phyloP scores from a whole-genome alignment of 2,113 vertebrate species.

The Sinocyclocheilus anshuiensis region DNA sequence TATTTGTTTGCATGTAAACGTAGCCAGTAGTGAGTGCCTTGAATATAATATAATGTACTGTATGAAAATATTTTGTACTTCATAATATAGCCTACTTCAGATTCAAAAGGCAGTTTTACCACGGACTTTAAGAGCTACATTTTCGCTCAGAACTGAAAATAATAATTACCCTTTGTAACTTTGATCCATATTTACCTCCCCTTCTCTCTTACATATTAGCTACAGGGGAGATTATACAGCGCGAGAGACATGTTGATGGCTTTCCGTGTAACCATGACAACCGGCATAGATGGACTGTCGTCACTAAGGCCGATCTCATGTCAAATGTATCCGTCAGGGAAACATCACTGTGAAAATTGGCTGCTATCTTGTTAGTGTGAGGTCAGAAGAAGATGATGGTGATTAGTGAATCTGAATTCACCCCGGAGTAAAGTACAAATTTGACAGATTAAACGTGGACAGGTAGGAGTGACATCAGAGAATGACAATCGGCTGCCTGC shows the following conservation, averaged over 20 bases:
- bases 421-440: background rate
- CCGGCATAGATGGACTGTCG: conserved; percentile 46
- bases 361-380: background rate
- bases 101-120: background rate
- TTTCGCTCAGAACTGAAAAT: background rate
- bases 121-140: background rate
- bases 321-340: conserved; percentile 36
- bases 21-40: background rate
- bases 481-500: background rate
- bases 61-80: too few species aligned
- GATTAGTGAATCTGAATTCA: conserved; percentile 21
- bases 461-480: background rate
- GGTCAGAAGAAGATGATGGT: conserved; percentile 6
- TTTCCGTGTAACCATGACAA: conserved; percentile 61
- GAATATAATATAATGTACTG: too few species aligned
- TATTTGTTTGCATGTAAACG: too few species aligned
- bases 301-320: conserved; percentile 42
- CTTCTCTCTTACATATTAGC: background rate
- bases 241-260: conserved; percentile 47
- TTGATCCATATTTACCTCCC: background rate
- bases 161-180: background rate
- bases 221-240: conserved; percentile 39
- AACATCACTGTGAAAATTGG: conserved; percentile 2
- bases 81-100: background rate
- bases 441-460: background rate